Percentiles rank a stretch among this genome's conserved stretches.
These are phyloP conservation scores for Hypomecis punctinalis DNA, from an alignment of 2,888 invertebrate species.

Conservation along the genomic window DNA sequence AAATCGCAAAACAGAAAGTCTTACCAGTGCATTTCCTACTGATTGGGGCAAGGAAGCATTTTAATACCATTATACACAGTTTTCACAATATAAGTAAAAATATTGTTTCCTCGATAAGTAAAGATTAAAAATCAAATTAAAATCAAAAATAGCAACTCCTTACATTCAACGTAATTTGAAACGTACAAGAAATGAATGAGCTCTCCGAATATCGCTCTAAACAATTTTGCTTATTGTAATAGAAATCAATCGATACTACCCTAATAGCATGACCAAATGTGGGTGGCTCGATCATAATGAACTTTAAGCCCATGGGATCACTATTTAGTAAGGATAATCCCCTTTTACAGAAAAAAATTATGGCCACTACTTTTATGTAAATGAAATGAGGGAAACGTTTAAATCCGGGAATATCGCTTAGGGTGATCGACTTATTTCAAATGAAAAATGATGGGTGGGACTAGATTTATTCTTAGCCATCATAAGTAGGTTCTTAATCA, in stretches of 20 bases:
- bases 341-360: constrained; percentile 81
- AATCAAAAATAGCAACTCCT: no score
- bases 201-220: neutral
- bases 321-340: constrained; percentile 78
- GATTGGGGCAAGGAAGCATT: no score
- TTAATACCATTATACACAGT: no score
- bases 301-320: constrained; percentile 71
- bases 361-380: constrained; percentile 77
- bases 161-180: no score
- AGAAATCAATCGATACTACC: constrained; percentile 49
- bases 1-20: no score
- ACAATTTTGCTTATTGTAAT: constrained; percentile 2
- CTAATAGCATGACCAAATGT: constrained; percentile 57
- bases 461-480: no score
- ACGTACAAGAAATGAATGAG: no score
- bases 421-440: constrained; percentile 62
- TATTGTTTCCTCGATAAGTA: no score
- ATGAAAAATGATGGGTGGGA: constrained; percentile 45
- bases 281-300: constrained; percentile 61
- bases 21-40: no score
- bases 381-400: constrained; percentile 76
- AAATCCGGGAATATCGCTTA: constrained; percentile 45
- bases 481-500: no score
- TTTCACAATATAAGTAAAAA: no score
- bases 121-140: no score